Base-by-base conservation (phyloP, 2,888 invertebrate genomes). In the Operophtera brumata region DNA sequence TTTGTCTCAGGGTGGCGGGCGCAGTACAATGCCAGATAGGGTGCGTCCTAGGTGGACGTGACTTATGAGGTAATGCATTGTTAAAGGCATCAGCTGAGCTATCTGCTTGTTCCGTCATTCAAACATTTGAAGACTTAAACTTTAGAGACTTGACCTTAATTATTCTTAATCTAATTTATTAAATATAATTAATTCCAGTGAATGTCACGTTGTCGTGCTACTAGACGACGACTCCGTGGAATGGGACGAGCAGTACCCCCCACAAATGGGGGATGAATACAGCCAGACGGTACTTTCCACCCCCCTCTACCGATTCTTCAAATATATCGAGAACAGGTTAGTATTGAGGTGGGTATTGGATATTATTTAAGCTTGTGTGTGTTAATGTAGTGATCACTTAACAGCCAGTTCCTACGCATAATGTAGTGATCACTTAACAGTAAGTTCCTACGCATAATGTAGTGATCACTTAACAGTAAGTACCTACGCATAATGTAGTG, bases 241-340 rank as follows among this genome's bases (percentile, higher is more conserved):
- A 76, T 99, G 99, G 99, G 99, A 99, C 78, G 98, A 98, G 75
- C 96, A 99, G 80, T 99, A 97, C 84, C 99, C 99, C 0, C 99
- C 99, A 0, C 99, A 99, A 88, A 99, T 99, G 97, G 99, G 99
- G 6, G 99, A 99, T 77, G 99, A 99, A 88, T 98, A 99, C 84
- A 96, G 97, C 42, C 99, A 99, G 90, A 99, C 98, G 54, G 96
- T 99, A 43, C 94, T 97, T 76, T 97, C 97, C 73, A 99, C 98
- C 4, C 96, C 96, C 37, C 94, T 99, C 92, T 98, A 99, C 82
- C 92, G 99, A 65, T 99, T 99, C 91, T 99, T 99, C 91, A 99
- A 99, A 81, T 99, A 99, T 85, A 99, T 99, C 61, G 99, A 99
- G 84, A 99, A 99, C 80, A 80, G 89, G 86, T 84, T 10, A 68